Conservation (phyloP, 2,888 invertebrate genomes). For the Oegoconia quadripuncta region DNA sequence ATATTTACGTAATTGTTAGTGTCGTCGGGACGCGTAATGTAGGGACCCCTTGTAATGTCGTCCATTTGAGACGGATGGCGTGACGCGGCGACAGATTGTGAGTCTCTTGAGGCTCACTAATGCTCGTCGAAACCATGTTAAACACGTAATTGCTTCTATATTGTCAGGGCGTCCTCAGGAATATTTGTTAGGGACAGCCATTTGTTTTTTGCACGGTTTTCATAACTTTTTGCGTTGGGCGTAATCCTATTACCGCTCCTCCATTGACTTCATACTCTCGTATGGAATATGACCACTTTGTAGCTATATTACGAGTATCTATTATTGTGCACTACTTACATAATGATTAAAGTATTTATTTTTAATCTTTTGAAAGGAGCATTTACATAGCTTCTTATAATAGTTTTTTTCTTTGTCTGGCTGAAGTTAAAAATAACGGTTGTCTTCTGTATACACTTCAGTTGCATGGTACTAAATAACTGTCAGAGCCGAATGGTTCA, state of each 20-base stretch:
- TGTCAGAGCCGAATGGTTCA: conserved; percentile 27
- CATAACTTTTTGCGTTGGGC: conserved; percentile 19
- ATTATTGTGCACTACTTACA: no score
- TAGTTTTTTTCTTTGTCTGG: not conserved
- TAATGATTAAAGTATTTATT: no score
- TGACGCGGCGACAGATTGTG: conserved; percentile 27
- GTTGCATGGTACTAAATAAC: conserved; percentile 12
- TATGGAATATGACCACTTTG: no score
- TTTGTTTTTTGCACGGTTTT: conserved; percentile 26
- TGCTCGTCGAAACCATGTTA: conserved; percentile 37
- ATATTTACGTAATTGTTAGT: conserved; percentile 6
- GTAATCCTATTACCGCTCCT: conserved; percentile 29
- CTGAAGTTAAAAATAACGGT: conserved; percentile 7
- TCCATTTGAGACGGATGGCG: conserved; percentile 24
- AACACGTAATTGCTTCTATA: conserved; percentile 48
- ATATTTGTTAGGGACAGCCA: conserved; percentile 31
- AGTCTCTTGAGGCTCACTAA: conserved; percentile 44
- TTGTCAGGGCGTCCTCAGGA: conserved; percentile 20
- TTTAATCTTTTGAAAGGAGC: no score
- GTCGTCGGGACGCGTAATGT: conserved; percentile 31
- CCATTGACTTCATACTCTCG: no score
- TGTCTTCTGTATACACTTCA: conserved; percentile 2
- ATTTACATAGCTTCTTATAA: no score
- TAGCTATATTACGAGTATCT: no score
- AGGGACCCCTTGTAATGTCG: conserved; percentile 30